Evolutionary conservation across 2,888 invertebrate genomes (phyloP).

Genomic region (Lepidocyrtoides sp.): DNA sequence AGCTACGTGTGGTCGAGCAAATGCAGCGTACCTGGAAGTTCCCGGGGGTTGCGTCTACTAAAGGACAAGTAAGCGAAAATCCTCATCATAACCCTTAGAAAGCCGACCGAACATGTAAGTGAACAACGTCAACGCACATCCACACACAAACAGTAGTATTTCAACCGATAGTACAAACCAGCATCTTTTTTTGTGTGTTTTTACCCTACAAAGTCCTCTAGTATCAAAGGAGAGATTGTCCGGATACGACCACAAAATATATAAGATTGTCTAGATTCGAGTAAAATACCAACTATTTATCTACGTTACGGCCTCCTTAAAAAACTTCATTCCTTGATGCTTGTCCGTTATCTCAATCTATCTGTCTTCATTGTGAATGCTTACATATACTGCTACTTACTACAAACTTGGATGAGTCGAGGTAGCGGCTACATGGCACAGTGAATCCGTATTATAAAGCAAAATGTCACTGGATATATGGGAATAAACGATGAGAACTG

Average conservation of each 20-base stretch:
- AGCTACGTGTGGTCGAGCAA: conserved; percentile 45
- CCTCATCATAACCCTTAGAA: conserved; percentile 67
- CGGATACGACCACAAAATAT: conserved; percentile 42
- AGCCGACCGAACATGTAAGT: background rate
- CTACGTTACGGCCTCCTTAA: conserved; percentile 43
- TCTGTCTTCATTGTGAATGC: conserved; percentile 30
- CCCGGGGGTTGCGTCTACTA: conserved; percentile 65
- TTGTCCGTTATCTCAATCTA: conserved; percentile 44
- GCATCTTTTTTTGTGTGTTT: conserved; percentile 1
- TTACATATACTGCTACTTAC: background rate
- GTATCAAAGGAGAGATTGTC: conserved; percentile 4
- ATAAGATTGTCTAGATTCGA: conserved; percentile 44
- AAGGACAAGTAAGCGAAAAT: conserved; percentile 67
- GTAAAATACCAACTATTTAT: conserved; percentile 68
- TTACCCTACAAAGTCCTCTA: background rate
- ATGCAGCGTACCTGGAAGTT: conserved; percentile 64
- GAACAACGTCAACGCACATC: background rate
- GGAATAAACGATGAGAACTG: conserved; percentile 16
- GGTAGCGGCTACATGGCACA: background rate
- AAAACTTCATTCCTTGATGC: conserved; percentile 48
- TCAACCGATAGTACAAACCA: conserved; percentile 16
- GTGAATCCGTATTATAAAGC: conserved; percentile 16
- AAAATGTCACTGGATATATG: conserved; percentile 22
- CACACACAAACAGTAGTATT: background rate
- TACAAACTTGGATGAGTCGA: background rate